Evolutionary conservation across 2,888 invertebrate genomes (phyloP), one percentile per base, ranked within the genome.

Genomic region (Lepidochrysops patricia): DNA sequence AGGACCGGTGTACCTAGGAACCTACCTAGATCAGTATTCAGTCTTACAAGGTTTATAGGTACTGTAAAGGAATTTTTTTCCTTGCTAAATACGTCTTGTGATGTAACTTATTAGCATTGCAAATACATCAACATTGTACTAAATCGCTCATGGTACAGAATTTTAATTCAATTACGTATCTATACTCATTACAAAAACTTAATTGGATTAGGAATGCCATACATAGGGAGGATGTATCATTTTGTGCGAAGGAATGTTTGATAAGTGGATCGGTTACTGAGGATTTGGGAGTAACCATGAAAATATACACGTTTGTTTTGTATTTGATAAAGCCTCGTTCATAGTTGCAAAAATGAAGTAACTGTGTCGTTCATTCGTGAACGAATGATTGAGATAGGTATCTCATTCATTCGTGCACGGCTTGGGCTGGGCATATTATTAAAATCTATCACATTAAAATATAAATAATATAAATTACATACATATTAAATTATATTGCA

Each of bases 191-290:
- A 13, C 15, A 27, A 29, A 29, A 29, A 54, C 50, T 23, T 61
- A 58, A 61, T 63, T 61, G 60, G 56, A 25, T 43, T 43, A 43
- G 60, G 57, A 57, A 27, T 56, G 25, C 56, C 63, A 56, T 61
- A 63, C 60, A 34, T 56, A 60, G 61, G 15, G 60, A 60, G 60
- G 57, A 58, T 59, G 49, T 27, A 25, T 35, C 13, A 35, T 52
- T 35, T 52, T 59, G 19, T 35, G 7, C 9, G 6, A 27, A 35
- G 62, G 67, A 71, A 70, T 71, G 67, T 63, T 58, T 63, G 61
- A 64, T 56, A 57, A 64, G 37, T 63, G 60, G 67, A 69, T 71
- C 68, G 63, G 66, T 70, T 68, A 64, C 64, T 43, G 61, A 63
- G 62, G 62, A 65, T 70, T 69, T 67, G 64, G 64, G 35, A 61